These are phyloP conservation scores for Drosophila mercatorum DNA, from an alignment of 2,888 invertebrate genomes.

Conservation along the genomic window DNA sequence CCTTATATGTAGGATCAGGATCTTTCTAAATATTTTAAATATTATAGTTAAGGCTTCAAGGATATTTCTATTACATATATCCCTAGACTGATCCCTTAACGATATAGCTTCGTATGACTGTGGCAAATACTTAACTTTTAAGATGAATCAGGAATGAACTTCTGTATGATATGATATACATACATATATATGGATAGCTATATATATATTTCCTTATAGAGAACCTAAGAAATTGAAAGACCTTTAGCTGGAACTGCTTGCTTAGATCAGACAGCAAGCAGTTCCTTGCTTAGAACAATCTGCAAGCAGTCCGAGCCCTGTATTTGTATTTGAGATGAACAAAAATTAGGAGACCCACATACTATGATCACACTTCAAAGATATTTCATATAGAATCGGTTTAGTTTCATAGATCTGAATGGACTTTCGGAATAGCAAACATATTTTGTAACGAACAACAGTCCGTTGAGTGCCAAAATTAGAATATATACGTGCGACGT, in stretches of 20 bases:
- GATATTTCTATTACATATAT: too few species aligned
- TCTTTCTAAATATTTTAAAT: too few species aligned
- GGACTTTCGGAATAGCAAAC: constrained; percentile 44
- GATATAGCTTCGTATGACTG: too few species aligned
- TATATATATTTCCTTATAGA: background rate
- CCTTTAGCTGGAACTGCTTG: background rate
- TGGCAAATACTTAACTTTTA: too few species aligned
- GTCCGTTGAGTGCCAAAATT: constrained; percentile 61
- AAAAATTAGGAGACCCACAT: background rate
- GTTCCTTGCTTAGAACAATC: too few species aligned
- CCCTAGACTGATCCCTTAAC: too few species aligned
- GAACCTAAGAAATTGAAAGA: background rate
- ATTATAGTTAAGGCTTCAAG: too few species aligned
- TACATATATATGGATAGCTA: too few species aligned
- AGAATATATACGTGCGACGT: constrained; percentile 59
- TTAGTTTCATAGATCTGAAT: constrained; percentile 11
- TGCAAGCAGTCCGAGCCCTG: too few species aligned
- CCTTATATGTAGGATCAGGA: too few species aligned
- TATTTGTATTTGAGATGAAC: background rate
- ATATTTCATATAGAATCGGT: background rate
- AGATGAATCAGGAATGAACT: too few species aligned
- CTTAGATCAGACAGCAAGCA: too few species aligned
- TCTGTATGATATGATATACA: background rate
- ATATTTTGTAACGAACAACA: constrained; percentile 71
- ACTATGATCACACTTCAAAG: background rate